These are phyloP conservation scores for Smittia sp. DNA, from an alignment of 2,888 invertebrate species.

Conservation along the genomic window DNA sequence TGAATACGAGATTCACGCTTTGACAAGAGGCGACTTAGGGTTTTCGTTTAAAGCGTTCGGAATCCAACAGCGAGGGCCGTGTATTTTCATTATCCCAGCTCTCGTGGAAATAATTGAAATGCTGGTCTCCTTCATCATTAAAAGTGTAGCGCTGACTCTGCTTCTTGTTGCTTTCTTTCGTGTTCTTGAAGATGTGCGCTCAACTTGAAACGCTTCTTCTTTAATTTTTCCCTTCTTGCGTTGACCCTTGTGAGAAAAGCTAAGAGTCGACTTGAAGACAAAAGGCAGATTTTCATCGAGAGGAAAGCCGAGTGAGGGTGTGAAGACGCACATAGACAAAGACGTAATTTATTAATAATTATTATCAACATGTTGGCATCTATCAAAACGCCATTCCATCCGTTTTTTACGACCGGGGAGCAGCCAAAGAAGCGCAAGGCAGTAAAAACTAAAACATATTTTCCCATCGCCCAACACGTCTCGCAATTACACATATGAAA, in stretches of 20 bases:
- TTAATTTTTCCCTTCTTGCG: too few relatives aligned
- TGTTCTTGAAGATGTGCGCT: background rate
- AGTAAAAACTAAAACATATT: background rate
- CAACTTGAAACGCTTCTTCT: too few relatives aligned
- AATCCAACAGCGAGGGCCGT: background rate
- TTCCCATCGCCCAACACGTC: slow-evolving; percentile 13
- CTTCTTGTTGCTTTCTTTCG: background rate
- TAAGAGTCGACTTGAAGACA: background rate
- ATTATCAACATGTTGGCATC: slow-evolving; percentile 40
- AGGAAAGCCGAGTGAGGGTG: background rate
- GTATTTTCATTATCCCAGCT: slow-evolving; percentile 10
- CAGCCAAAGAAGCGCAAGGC: background rate
- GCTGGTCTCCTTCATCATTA: background rate
- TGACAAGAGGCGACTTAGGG: background rate
- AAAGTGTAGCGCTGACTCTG: background rate
- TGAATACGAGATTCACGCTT: background rate
- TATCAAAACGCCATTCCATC: slow-evolving; percentile 24
- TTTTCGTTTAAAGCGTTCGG: background rate
- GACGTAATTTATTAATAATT: slow-evolving; percentile 30
- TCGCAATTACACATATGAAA: slow-evolving; percentile 34
- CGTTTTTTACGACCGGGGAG: background rate
- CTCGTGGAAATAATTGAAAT: background rate
- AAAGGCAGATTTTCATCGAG: background rate
- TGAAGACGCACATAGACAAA: background rate
- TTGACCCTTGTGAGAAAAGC: too few relatives aligned